Percentiles rank a stretch among this genome's conserved stretches.
These are phyloP conservation scores for Octopus bimaculoides DNA, from an alignment of 1,140 invertebrate species.

Conservation along the genomic window DNA sequence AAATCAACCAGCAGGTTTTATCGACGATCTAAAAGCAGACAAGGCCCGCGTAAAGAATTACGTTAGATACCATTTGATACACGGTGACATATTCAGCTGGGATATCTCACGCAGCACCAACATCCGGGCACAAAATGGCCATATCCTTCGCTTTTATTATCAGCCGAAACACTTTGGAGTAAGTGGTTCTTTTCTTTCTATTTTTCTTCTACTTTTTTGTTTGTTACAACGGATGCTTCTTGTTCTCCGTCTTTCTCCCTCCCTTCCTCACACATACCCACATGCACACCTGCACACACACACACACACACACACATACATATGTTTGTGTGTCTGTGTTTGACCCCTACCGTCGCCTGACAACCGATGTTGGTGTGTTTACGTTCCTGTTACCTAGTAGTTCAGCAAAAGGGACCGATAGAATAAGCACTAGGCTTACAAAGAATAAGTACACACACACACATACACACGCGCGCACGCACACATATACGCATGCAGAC, in stretches of 20 bases:
- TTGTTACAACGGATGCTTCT: no score
- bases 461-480: no score
- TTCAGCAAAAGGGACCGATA: no score
- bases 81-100: neutral
- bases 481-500: no score
- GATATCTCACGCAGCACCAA: neutral
- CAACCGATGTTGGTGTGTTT: no score
- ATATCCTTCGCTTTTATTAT: neutral
- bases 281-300: neutral
- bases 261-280: no score
- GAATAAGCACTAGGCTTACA: no score
- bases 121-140: neutral
- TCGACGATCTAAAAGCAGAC: neutral
- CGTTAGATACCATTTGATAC: neutral
- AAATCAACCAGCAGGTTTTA: neutral
- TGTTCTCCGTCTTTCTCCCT: no score
- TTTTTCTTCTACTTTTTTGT: neutral
- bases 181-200: neutral
- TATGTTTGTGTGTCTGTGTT: no score
- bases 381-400: no score
- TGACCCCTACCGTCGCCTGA: no score
- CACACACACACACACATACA: conserved; percentile 1
- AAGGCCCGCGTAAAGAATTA: neutral
- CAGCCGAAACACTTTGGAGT: neutral
- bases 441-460: no score